Base-by-base conservation (phyloP, 1,140 invertebrate genomes). In the Sitodiplosis mosellana region DNA sequence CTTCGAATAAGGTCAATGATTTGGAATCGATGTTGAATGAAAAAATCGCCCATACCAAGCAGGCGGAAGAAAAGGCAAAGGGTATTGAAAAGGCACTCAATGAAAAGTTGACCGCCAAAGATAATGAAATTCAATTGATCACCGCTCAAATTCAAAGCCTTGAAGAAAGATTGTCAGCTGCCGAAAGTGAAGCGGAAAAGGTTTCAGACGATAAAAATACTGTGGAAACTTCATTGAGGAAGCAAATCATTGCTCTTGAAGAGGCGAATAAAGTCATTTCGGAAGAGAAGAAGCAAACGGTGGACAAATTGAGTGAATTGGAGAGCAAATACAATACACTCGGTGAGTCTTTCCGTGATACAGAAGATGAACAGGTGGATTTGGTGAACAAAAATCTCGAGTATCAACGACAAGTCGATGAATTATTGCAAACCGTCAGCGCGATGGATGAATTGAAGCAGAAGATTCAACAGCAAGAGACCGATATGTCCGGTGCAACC, bases 321-420 rank as follows among this genome's bases (percentile, higher is more conserved):
- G 4, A 27, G 27, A 27, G 27, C 10, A 27, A 27, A 27, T 27
- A 6, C 14, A 17, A 14, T 18, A 20, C 7, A 21, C 14, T 33
- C 2, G n/a, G 5, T n/a, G 21, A 27, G n/a, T 33, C 6, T n/a
- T 45, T 45, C 20, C 15, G 14, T 2, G 33, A 33, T 27, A 43
- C 41, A 33, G 18, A 45, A 46, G 42, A 49, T 46, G 42, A 48
- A 19, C 42, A 48, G 46, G 22, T 44, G 3, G 33, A 46, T 48
- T 36, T 46, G 19, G 44, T 50, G 2, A 42, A 33, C 27, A 45
- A 33, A 49, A 49, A 49, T 40, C 20, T 46, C 14, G 47, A 51
- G 33, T 41, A 48, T 18, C 38, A 45, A 47, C 21, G 12, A 7
- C 37, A 47, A 45, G 17, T 18, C 47, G 19, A 44, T 44, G 20